phyloP scores from a whole-genome alignment of 2,113 vertebrate species.

The Syngnathus scovelli region DNA sequence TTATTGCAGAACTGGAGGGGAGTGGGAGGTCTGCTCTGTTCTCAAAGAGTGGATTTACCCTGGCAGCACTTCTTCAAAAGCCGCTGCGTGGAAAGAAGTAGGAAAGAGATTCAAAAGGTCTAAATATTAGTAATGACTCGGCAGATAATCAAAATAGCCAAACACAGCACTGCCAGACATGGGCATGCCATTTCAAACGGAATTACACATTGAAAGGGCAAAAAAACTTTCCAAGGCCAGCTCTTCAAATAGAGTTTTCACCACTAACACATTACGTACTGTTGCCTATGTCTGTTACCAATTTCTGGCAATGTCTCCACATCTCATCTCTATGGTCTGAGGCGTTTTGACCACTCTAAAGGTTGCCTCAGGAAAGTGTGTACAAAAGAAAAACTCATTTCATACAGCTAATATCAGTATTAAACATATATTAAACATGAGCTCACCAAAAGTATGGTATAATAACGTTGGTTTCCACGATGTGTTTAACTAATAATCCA shows the following conservation, averaged over 20 bases:
- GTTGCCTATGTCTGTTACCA: conserved; percentile 44
- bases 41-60: not conserved
- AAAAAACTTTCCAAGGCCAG: conserved; percentile 24
- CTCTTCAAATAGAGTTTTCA: conserved; percentile 40
- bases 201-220: conserved; percentile 23
- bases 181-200: conserved; percentile 18
- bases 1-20: too few species aligned
- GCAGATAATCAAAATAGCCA: conserved; percentile 35
- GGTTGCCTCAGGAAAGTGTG: conserved; percentile 43
- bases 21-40: conserved; percentile 5
- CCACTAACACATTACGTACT: conserved; percentile 34
- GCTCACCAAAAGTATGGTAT: conserved; percentile 6
- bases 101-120: conserved; percentile 18
- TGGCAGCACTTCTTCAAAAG: conserved; percentile 43
- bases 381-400: conserved; percentile 42
- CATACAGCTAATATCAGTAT: conserved; percentile 35
- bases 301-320: conserved; percentile 37
- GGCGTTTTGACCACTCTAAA: conserved; percentile 41
- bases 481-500: conserved; percentile 20
- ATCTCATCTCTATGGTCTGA: conserved; percentile 47
- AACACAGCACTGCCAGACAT: conserved; percentile 26
- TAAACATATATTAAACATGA: too few species aligned
- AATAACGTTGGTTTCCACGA: conserved; percentile 38
- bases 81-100: conserved; percentile 18
- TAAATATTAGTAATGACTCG: conserved; percentile 49